phyloP scores from a whole-genome alignment of 2,797 vertebrate genomes.

The Champsocephalus gunnari region DNA sequence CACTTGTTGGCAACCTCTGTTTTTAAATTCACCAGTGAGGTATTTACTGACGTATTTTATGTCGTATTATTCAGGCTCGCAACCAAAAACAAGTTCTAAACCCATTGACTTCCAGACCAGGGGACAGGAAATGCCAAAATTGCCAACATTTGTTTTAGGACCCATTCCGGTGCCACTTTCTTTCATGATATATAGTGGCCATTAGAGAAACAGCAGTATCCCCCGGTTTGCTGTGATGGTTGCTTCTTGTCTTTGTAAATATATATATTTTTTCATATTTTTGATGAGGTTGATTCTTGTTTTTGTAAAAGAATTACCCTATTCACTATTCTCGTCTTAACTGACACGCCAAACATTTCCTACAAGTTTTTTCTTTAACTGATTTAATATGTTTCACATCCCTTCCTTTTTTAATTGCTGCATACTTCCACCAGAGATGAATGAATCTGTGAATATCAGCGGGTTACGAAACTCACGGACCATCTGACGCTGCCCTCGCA shows the following conservation, averaged over 20 bases:
- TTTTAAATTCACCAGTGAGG: too few relatives aligned
- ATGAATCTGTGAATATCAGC: slow-evolving; percentile 30
- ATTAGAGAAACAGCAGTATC: not conserved
- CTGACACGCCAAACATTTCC: not conserved
- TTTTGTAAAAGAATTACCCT: not conserved
- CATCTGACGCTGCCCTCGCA: not conserved
- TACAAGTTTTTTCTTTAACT: not conserved
- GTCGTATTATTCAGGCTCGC: too few relatives aligned
- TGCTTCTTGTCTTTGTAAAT: not conserved
- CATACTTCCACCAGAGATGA: slow-evolving; percentile 35
- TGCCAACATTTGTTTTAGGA: too few relatives aligned
- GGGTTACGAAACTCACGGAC: slow-evolving; percentile 36
- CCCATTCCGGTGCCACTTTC: too few relatives aligned
- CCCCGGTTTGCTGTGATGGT: not conserved
- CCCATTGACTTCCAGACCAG: too few relatives aligned
- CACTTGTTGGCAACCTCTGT: too few relatives aligned
- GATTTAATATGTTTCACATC: slow-evolving; percentile 33
- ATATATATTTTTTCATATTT: not conserved
- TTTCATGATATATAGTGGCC: not conserved
- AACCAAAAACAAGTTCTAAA: too few relatives aligned
- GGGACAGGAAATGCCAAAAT: too few relatives aligned
- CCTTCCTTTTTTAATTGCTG: slow-evolving; percentile 34
- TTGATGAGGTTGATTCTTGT: not conserved
- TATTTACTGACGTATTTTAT: too few relatives aligned
- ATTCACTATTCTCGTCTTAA: not conserved